These are phyloP conservation scores for Tillus elongatus DNA, from an alignment of 2,888 invertebrate genomes.

Conservation along the genomic window DNA sequence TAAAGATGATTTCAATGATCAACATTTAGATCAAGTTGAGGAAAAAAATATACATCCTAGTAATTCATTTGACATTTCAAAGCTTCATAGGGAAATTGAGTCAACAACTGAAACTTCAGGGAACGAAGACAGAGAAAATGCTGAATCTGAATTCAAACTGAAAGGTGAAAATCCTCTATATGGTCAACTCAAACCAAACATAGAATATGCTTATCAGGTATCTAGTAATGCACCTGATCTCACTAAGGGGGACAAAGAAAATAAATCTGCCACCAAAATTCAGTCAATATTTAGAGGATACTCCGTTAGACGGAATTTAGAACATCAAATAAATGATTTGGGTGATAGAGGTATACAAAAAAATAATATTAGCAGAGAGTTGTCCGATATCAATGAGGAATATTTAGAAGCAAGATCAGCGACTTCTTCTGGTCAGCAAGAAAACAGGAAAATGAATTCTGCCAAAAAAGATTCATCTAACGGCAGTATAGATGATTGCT, in stretches of 20 bases:
- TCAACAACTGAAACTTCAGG: no score
- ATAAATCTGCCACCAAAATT: constrained; percentile 19
- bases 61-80: no score
- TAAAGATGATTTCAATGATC: no score
- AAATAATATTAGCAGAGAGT: background rate
- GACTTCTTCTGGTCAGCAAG: no score
- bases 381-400: constrained; percentile 15
- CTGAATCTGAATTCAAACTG: no score
- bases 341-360: background rate
- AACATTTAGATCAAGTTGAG: no score
- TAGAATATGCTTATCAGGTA: constrained; percentile 10
- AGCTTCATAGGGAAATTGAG: no score
- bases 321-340: background rate
- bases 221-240: constrained; percentile 12
- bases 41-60: no score
- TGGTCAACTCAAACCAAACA: constrained; percentile 1
- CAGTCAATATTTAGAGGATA: constrained; percentile 20
- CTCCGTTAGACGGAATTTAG: constrained; percentile 14
- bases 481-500: no score
- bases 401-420: constrained; percentile 13
- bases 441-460: no score
- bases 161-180: background rate
- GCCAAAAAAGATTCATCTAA: no score
- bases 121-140: no score
- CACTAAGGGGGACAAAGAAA: constrained; percentile 10